Percentiles rank a stretch among this genome's conserved stretches.
phyloP scores from a whole-genome alignment of 2,888 invertebrate species.

The Brenthis ino region DNA sequence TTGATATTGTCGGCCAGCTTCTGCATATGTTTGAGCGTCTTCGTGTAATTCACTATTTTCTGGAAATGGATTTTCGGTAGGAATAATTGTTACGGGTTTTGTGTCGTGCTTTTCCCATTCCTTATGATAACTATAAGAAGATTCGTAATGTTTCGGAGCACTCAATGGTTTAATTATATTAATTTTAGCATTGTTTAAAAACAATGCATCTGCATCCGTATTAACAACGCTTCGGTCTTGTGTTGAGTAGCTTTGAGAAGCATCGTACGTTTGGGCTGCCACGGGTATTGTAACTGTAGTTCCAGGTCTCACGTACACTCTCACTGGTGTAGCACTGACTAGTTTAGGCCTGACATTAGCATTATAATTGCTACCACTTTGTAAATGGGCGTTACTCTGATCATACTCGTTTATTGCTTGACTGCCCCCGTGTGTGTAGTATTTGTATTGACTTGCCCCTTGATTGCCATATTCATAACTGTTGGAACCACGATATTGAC shows the following conservation, averaged over 20 bases:
- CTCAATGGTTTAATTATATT: slow-evolving; percentile 47
- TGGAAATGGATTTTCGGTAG: slow-evolving; percentile 55
- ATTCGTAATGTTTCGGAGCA: slow-evolving; percentile 64
- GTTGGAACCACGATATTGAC: slow-evolving; percentile 46
- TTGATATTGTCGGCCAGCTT: slow-evolving; percentile 45
- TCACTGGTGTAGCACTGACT: slow-evolving; percentile 56
- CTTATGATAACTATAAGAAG: slow-evolving; percentile 70
- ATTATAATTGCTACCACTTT: slow-evolving; percentile 41
- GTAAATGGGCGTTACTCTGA: slow-evolving; percentile 47
- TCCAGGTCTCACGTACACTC: slow-evolving; percentile 64
- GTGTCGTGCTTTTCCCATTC: slow-evolving; percentile 74
- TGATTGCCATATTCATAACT: slow-evolving; percentile 50
- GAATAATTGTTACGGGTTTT: slow-evolving; percentile 50
- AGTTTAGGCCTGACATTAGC: slow-evolving; percentile 50
- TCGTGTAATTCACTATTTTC: slow-evolving; percentile 63
- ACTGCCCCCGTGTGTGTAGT: slow-evolving; percentile 53
- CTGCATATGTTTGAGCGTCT: slow-evolving; percentile 48
- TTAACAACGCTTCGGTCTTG: slow-evolving; percentile 56
- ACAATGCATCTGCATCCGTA: slow-evolving; percentile 53
- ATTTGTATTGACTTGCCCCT: slow-evolving; percentile 47
- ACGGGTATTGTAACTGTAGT: slow-evolving; percentile 61
- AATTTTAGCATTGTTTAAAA: slow-evolving; percentile 47
- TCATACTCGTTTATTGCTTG: slow-evolving; percentile 47
- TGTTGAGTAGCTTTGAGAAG: slow-evolving; percentile 43
- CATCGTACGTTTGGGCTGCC: slow-evolving; percentile 48